phyloP scores from a whole-genome alignment of 92 coral and sea anemone species.

The Paragorgia papillata region DNA sequence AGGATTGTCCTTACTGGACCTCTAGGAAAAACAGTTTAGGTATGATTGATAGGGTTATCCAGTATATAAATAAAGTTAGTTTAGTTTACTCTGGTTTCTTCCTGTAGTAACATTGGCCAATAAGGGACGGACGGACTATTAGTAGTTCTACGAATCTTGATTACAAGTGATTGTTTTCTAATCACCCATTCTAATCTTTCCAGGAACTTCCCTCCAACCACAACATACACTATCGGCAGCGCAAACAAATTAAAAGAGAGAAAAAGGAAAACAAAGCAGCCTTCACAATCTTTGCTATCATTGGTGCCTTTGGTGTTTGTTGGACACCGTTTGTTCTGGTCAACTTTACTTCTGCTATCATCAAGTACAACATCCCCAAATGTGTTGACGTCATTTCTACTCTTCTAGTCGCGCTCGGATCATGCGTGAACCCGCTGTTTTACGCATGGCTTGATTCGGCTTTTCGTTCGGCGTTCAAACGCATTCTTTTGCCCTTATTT shows the following conservation, averaged over 20 bases:
- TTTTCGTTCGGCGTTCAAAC: conserved; percentile 22
- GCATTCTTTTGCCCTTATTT: conserved; percentile 14
- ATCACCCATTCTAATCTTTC: too few species aligned
- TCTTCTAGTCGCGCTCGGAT: conserved; percentile 8
- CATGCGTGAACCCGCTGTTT: conserved; percentile 21
- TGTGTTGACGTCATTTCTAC: conserved; percentile 27
- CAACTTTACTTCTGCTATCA: conserved; percentile 20
- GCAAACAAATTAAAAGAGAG: not conserved
- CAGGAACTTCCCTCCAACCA: not conserved
- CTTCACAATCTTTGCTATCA: conserved; percentile 22
- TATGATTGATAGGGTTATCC: too few species aligned
- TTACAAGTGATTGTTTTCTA: too few species aligned
- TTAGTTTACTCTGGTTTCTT: too few species aligned
- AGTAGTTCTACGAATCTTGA: too few species aligned
- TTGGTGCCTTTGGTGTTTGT: conserved; percentile 22
- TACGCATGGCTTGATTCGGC: conserved; percentile 41
- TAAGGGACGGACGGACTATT: too few species aligned
- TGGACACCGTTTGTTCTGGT: conserved; percentile 34
- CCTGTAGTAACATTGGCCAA: too few species aligned
- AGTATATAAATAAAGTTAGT: too few species aligned
- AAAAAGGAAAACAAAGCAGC: conserved; percentile 42
- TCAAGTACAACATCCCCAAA: not conserved
- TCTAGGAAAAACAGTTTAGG: too few species aligned
- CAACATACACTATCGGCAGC: not conserved
- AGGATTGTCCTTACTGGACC: too few species aligned